A percentile compares a stretch with the other conserved stretches of the same genome.
Conservation (phyloP, 1,140 invertebrate species). For the Caenorhabditis elegans region WBcel235 BX284604.4:10953001-10953500, state of each 20-base stretch:
- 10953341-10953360: not conserved
- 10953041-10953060: not conserved
- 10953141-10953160: not conserved
- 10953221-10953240: too few relatives aligned
- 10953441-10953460: not conserved
- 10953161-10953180: not conserved
- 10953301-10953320: not conserved
- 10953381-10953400: not conserved
- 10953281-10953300: not conserved
- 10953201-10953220: too few relatives aligned
- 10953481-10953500: not conserved
- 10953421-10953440: slow-evolving; percentile 1
- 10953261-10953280: not conserved
- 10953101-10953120: not conserved
- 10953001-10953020: not conserved
- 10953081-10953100: not conserved
- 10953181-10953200: not conserved
- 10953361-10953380: not conserved
- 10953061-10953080: not conserved
- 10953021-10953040: not conserved
- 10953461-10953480: not conserved
- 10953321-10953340: not conserved
- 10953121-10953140: not conserved
- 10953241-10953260: not conserved
- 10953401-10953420: not conserved